Conservation (phyloP, 2,113 vertebrate species). For the Puntigrus tetrazona region DNA sequence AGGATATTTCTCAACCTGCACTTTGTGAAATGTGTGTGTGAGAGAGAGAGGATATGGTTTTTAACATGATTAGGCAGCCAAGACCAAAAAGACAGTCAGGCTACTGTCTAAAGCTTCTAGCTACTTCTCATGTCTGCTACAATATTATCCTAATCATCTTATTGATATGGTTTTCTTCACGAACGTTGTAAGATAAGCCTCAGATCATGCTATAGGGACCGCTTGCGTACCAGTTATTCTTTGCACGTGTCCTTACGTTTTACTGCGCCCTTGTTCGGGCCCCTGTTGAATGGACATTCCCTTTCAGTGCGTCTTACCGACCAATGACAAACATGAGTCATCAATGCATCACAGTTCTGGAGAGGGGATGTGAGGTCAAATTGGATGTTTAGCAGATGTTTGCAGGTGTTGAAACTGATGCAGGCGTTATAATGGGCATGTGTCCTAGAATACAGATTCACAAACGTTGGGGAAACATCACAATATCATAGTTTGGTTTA, state of each 20-base stretch:
- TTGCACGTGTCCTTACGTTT: not conserved
- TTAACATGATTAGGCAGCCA: conserved; percentile 26
- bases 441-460: not conserved
- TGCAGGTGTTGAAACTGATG: conserved; percentile 2
- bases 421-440: not conserved
- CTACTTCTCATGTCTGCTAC: conserved; percentile 55
- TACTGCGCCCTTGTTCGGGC: not conserved
- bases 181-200: not conserved
- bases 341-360: not conserved
- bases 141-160: conserved; percentile 71
- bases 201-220: conserved; percentile 27
- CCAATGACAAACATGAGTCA: not conserved
- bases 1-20: conserved; percentile 1
- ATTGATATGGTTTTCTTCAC: conserved; percentile 63
- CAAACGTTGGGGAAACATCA: not conserved
- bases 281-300: conserved; percentile 10
- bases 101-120: conserved; percentile 9
- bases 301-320: not conserved
- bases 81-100: conserved; percentile 10
- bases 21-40: not conserved
- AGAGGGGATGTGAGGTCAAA: not conserved
- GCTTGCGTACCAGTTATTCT: conserved; percentile 18
- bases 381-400: not conserved
- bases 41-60: not conserved
- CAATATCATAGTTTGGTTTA: not conserved